Evolutionary conservation across 2,888 invertebrate species (phyloP).

Genomic region (Drosophila cognata): DNA sequence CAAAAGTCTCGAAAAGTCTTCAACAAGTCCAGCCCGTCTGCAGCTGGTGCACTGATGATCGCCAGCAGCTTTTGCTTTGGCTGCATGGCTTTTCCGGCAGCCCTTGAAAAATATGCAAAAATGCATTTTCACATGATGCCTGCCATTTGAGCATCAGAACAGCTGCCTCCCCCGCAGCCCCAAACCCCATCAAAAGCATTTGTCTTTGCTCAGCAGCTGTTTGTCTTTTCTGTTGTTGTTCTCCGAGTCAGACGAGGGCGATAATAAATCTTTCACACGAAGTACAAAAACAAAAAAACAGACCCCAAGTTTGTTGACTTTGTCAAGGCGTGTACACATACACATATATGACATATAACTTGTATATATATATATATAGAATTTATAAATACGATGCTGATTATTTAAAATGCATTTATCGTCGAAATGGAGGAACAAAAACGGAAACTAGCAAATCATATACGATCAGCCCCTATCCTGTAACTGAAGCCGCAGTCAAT

Average conservation of each 20-base stretch:
- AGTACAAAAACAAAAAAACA: slow-evolving; percentile 1
- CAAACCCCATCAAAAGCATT: slow-evolving; percentile 30
- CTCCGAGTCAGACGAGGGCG: slow-evolving; percentile 33
- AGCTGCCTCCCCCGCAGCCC: neutral
- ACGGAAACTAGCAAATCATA: slow-evolving; percentile 55
- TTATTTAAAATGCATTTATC: slow-evolving; percentile 61
- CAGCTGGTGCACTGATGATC: slow-evolving; percentile 38
- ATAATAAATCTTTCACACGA: slow-evolving; percentile 55
- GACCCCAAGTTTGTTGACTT: slow-evolving; percentile 53
- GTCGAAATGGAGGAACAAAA: slow-evolving; percentile 21
- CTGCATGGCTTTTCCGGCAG: slow-evolving; percentile 49
- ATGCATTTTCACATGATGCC: slow-evolving; percentile 64
- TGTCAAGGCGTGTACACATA: neutral
- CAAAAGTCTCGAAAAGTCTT: slow-evolving; percentile 13
- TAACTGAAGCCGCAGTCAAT: slow-evolving; percentile 31
- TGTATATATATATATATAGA: slow-evolving; percentile 14
- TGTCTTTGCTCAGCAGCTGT: slow-evolving; percentile 55
- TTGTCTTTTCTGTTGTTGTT: slow-evolving; percentile 14
- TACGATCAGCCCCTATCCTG: slow-evolving; percentile 47
- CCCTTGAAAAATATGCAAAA: slow-evolving; percentile 60
- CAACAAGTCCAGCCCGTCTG: slow-evolving; percentile 1
- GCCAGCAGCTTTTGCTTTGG: slow-evolving; percentile 27
- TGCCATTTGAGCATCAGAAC: slow-evolving; percentile 51
- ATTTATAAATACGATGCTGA: slow-evolving; percentile 33
- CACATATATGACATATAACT: slow-evolving; percentile 36